These are phyloP conservation scores for Eupithecia tripunctaria DNA, from an alignment of 2,888 invertebrate genomes.

Conservation along the genomic window DNA sequence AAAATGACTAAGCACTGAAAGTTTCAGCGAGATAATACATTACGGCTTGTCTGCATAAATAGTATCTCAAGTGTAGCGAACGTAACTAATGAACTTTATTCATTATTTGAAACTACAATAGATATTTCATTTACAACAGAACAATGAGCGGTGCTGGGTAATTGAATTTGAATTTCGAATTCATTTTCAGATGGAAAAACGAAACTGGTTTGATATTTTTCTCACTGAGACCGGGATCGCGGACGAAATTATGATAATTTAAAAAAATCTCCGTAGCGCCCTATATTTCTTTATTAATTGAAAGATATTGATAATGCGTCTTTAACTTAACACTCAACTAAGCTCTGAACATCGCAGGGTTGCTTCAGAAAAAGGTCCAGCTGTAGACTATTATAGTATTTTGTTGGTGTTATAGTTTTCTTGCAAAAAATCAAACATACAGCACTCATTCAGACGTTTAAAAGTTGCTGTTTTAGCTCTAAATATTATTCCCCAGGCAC, in stretches of 20 bases:
- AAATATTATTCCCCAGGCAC: slow-evolving; percentile 53
- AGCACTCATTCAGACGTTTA: neutral
- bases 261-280: neutral
- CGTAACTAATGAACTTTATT: slow-evolving; percentile 32
- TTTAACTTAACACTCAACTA: no score
- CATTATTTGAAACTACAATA: slow-evolving; percentile 20
- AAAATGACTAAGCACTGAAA: slow-evolving; percentile 60
- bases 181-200: neutral
- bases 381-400: neutral
- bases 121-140: slow-evolving; percentile 10
- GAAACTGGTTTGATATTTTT: neutral
- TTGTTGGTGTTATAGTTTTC: neutral
- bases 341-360: neutral
- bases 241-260: neutral
- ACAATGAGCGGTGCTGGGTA: neutral
- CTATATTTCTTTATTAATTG: no score
- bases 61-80: slow-evolving; percentile 42
- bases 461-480: slow-evolving; percentile 51
- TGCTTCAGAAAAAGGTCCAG: neutral
- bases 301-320: neutral
- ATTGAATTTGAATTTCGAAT: neutral
- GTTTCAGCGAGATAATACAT: slow-evolving; percentile 62
- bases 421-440: neutral
- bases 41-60: slow-evolving; percentile 59
- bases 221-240: neutral